Evolutionary conservation across 1,140 invertebrate species (phyloP).

Genomic region (Pararge aegeria): DNA sequence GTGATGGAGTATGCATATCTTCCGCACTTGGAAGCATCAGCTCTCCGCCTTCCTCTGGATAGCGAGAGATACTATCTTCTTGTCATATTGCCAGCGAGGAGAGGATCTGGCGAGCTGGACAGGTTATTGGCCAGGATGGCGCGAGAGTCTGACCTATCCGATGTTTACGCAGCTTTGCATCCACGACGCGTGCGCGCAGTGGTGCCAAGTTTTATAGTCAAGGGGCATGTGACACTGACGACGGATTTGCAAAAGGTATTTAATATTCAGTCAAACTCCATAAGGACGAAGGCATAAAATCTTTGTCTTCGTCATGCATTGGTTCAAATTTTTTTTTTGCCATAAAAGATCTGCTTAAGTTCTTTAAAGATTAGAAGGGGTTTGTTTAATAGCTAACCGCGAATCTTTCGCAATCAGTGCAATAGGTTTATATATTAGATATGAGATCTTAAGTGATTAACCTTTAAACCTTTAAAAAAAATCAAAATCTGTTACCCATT

Average conservation of each 20-base stretch:
- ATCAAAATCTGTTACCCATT: too few species aligned
- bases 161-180: constrained; percentile 84
- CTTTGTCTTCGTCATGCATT: too few species aligned
- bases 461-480: too few species aligned
- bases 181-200: constrained; percentile 85
- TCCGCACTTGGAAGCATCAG: constrained; percentile 84
- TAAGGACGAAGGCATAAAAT: too few species aligned
- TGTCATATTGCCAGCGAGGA: constrained; percentile 80
- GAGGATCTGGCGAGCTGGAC: constrained; percentile 66
- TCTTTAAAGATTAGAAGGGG: too few species aligned
- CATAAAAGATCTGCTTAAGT: too few species aligned
- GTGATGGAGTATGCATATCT: constrained; percentile 88
- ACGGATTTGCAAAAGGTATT: constrained; percentile 87
- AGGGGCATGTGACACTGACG: constrained; percentile 88
- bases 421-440: too few species aligned
- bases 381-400: too few species aligned
- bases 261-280: neutral
- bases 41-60: constrained; percentile 88
- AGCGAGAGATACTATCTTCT: constrained; percentile 83
- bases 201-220: constrained; percentile 88
- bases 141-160: constrained; percentile 80
- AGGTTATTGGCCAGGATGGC: constrained; percentile 64
- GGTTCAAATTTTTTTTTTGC: too few species aligned
- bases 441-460: too few species aligned
- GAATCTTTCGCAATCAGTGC: too few species aligned